A percentile compares a stretch with the other conserved stretches of the same genome.
Evolutionary conservation across 2,797 vertebrate species (phyloP).

Genomic region (Dendrocincla tyrannina): DNA sequence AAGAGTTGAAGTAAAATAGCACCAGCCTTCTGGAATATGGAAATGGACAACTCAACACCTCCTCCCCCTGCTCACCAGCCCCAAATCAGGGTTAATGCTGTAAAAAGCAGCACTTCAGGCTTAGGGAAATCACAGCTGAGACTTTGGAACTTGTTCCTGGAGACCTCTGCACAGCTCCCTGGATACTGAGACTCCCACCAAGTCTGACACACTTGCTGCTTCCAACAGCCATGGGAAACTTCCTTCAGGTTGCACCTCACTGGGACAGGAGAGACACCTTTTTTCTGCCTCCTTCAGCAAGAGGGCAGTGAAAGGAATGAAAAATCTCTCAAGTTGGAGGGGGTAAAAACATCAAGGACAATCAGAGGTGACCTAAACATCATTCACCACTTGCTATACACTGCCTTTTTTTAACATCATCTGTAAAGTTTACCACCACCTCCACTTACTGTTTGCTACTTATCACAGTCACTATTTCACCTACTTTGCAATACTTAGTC

Average conservation of each 20-base stretch:
- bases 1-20: slow-evolving; percentile 18
- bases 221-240: background rate
- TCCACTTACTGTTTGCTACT: background rate
- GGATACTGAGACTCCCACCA: background rate
- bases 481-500: background rate
- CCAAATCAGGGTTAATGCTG: background rate
- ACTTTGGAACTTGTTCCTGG: background rate
- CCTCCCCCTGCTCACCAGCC: background rate
- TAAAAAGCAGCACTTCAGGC: background rate
- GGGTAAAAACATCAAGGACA: rapidly evolving
- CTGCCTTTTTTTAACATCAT: background rate
- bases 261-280: background rate
- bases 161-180: background rate
- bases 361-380: background rate
- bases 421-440: background rate
- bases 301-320: background rate
- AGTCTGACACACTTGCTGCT: background rate
- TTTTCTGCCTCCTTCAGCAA: background rate
- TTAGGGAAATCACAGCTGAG: background rate
- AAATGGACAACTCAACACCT: background rate
- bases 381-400: background rate
- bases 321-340: background rate
- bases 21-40: background rate
- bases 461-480: background rate
- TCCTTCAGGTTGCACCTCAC: background rate